These are phyloP conservation scores for Chanos chanos DNA, from an alignment of 2,797 vertebrate species.

Conservation along the genomic window DNA sequence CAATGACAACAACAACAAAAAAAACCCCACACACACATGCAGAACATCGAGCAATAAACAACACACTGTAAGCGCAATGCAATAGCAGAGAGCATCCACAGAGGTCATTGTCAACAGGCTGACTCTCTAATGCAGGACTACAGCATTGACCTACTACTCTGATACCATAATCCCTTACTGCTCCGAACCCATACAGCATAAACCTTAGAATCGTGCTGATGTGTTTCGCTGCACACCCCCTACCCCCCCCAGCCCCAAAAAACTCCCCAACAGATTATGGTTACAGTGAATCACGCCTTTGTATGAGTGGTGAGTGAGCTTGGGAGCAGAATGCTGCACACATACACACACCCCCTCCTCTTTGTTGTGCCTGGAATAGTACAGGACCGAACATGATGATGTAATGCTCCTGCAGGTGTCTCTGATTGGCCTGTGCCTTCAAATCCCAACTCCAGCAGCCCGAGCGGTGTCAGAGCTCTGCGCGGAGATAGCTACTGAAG, in stretches of 20 bases:
- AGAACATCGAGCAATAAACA: too few species aligned
- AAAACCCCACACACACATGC: too few species aligned
- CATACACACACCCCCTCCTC: slow-evolving; percentile 12
- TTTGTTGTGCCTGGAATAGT: slow-evolving; percentile 46
- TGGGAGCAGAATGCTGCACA: slow-evolving; percentile 25
- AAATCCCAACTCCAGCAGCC: slow-evolving; percentile 42
- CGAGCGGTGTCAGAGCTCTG: slow-evolving; percentile 18
- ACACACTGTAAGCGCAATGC: too few species aligned
- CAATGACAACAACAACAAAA: too few species aligned
- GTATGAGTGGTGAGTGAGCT: slow-evolving; percentile 18
- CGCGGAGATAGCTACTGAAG: slow-evolving; percentile 34
- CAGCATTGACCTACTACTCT: too few species aligned
- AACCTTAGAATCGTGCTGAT: too few species aligned
- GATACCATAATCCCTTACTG: too few species aligned
- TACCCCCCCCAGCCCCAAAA: background rate
- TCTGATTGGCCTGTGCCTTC: slow-evolving; percentile 48
- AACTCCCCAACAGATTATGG: slow-evolving; percentile 2
- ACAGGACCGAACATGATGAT: slow-evolving; percentile 44
- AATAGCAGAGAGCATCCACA: too few species aligned
- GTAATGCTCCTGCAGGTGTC: slow-evolving; percentile 51
- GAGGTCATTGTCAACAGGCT: too few species aligned
- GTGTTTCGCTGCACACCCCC: too few species aligned
- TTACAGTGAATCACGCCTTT: slow-evolving; percentile 14
- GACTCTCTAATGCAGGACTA: too few species aligned
- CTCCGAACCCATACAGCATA: too few species aligned